A percentile compares a stretch with the other conserved stretches of the same genome.
Conservation (phyloP, 1,140 invertebrate species). For the Scaptomyza montana region DNA sequence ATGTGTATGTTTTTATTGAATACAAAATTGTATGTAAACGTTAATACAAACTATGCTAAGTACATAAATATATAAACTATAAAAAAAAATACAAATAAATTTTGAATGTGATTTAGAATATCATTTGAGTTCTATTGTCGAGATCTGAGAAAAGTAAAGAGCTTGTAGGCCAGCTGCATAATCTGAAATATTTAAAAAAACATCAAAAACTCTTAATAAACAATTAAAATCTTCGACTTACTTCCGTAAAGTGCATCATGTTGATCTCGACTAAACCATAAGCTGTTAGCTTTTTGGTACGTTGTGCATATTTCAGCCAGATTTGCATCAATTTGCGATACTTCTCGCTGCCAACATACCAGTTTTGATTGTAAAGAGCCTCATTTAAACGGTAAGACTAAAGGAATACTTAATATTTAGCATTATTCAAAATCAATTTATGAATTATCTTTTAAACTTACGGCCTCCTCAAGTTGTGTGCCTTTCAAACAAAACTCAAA, state of each 20-base stretch:
- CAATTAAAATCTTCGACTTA: not conserved
- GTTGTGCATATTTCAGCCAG: slow-evolving; percentile 55
- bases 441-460: slow-evolving; percentile 19
- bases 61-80: slow-evolving; percentile 30
- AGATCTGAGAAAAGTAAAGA: slow-evolving; percentile 66
- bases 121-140: not conserved
- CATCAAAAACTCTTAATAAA: not conserved
- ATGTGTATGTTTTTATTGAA: slow-evolving; percentile 25
- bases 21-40: slow-evolving; percentile 68
- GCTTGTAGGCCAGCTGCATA: slow-evolving; percentile 60
- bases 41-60: slow-evolving; percentile 54
- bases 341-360: slow-evolving; percentile 40
- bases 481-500: slow-evolving; percentile 57
- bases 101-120: no score
- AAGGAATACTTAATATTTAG: not conserved
- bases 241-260: slow-evolving; percentile 64
- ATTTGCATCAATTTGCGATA: slow-evolving; percentile 51
- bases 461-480: slow-evolving; percentile 55
- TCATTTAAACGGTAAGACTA: slow-evolving; percentile 40
- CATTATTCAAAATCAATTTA: no score
- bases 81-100: not conserved
- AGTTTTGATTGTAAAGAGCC: slow-evolving; percentile 40
- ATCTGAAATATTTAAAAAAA: slow-evolving; percentile 40
- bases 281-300: slow-evolving; percentile 36
- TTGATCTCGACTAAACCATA: slow-evolving; percentile 57